Evolutionary conservation across 2,113 vertebrate genomes (phyloP), one percentile per base, ranked within the genome.

Genomic region (Leiothrix lutea): DNA sequence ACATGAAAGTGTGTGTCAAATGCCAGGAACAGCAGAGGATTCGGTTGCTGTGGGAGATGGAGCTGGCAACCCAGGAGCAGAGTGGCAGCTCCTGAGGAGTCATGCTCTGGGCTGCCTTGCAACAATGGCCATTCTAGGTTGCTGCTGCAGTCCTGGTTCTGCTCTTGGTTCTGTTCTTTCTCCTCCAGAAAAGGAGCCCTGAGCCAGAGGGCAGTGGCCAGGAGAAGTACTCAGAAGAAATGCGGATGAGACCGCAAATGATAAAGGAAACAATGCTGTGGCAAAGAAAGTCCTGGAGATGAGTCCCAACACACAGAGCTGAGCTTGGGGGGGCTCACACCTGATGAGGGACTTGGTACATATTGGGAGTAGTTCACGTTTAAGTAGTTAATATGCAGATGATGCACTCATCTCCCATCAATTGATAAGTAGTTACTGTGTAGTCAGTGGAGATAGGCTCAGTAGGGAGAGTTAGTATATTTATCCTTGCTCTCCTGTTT

Each of bases 21-120:
- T 12, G 15, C 42, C 71, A 42, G 53, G 31, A 51, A 8, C 0
- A 0, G 44, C 36, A 36, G 36, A 58, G 45, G 45, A 26, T 26
- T 26, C 0, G 0, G 44, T 36, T 44, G 61, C 53, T 51, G 61
- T 0, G 0, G 36, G 70, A 69, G 29, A 14, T 40, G 79, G 35
- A 69, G 42, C 22, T 38, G 42, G 17, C 0, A 5, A 28, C 18
- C 12, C 1, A 0, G 51, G 51, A 50, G 25, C 35, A 50, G 44
- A 35, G 31, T 3, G 25, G 44, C 7, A 42, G 33, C 13, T 50
- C 24, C 50, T 57, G 35, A 24, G 10, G 12, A 16, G 31, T 13
- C 61, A 31, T 0, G 0, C 8, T 36, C 36, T 31, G 14, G 17
- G 44, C 44, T 75, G 51, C 31, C 42, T 35, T n/a, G 57, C 24